phyloP scores from a whole-genome alignment of 2,888 invertebrate species.

The Hymenopus coronatus region DNA sequence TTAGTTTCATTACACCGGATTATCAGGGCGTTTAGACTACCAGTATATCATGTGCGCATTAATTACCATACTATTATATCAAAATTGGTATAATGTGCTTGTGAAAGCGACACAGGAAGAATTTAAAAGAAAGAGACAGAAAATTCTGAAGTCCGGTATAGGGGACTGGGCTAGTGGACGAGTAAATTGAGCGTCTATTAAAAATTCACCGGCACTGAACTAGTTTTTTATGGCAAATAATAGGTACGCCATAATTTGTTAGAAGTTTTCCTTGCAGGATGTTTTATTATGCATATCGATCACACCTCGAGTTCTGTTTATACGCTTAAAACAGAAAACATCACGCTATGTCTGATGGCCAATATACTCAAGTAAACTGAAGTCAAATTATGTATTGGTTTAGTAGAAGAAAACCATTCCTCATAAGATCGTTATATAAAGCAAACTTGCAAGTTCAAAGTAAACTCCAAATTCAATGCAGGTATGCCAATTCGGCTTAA shows the following conservation, averaged over 20 bases:
- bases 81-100: background rate
- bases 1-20: background rate
- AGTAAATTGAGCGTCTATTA: background rate
- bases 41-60: background rate
- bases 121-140: background rate
- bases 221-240: background rate
- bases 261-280: background rate
- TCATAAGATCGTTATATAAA: no score
- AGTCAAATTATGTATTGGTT: no score
- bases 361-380: no score
- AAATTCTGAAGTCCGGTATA: background rate
- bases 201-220: background rate
- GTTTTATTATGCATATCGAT: background rate
- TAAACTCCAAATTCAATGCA: no score
- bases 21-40: background rate
- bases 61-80: background rate
- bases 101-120: background rate
- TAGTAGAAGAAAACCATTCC: no score
- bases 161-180: background rate
- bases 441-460: no score
- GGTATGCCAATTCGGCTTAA: no score
- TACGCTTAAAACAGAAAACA: background rate
- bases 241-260: background rate
- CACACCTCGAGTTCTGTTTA: background rate
- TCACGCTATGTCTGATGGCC: background rate